These are phyloP conservation scores for Galeopsomyia nigrocyanea DNA, from an alignment of 2,888 invertebrate genomes.

Conservation along the genomic window DNA sequence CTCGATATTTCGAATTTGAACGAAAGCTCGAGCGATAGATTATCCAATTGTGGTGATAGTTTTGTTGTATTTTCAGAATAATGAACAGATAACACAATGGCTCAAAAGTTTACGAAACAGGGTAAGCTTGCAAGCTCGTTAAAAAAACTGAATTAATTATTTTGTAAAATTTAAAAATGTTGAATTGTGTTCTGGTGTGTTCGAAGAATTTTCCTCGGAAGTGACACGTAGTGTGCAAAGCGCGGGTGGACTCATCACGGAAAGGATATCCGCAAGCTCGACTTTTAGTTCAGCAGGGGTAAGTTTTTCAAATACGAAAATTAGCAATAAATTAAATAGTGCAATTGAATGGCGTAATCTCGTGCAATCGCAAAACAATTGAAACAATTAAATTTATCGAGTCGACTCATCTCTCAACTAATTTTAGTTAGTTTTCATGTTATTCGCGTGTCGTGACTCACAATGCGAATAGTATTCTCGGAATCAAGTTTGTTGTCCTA, in stretches of 20 bases:
- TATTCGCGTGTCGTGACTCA: neutral
- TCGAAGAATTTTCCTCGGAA: constrained; percentile 57
- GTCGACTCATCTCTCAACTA: neutral
- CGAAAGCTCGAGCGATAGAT: too few species aligned
- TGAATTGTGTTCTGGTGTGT: neutral
- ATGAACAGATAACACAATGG: constrained; percentile 44
- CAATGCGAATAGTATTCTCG: too few species aligned
- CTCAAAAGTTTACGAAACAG: constrained; percentile 28
- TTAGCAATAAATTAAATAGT: too few species aligned
- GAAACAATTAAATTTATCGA: constrained; percentile 20
- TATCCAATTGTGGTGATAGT: too few species aligned
- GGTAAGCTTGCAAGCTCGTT: constrained; percentile 14
- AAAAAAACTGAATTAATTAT: neutral
- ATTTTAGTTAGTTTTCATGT: neutral
- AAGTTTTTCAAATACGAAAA: constrained; percentile 7
- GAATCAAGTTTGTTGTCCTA: too few species aligned
- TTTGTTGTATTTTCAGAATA: constrained; percentile 32
- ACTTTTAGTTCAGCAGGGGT: constrained; percentile 25
- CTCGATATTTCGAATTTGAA: neutral
- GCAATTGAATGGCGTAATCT: too few species aligned
- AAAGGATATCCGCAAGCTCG: constrained; percentile 50
- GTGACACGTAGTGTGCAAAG: constrained; percentile 56
- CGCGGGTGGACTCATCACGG: constrained; percentile 51
- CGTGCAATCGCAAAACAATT: neutral
- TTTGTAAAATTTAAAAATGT: neutral